A percentile compares a stretch with the other conserved stretches of the same genome.
Evolutionary conservation across 2,113 vertebrate genomes (phyloP).

Genomic region (Erinaceus europaeus): DNA sequence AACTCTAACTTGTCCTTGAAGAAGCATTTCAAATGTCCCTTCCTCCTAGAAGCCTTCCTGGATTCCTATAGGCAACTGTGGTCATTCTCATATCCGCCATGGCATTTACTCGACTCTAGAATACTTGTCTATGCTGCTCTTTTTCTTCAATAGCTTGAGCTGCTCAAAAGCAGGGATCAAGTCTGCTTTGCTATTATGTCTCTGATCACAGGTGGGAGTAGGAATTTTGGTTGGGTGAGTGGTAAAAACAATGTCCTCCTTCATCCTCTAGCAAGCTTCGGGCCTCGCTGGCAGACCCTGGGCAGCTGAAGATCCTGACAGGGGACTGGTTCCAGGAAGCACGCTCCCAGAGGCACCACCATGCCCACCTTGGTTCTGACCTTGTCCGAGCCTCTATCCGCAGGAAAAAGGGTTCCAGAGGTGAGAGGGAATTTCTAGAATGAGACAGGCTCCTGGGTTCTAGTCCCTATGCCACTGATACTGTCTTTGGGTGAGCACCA

Average conservation of each 20-base stretch:
- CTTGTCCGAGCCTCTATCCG: slow-evolving; percentile 92
- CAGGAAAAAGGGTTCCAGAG: slow-evolving; percentile 85
- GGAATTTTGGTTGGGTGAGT: background rate
- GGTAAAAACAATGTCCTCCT: background rate
- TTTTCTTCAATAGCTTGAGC: background rate
- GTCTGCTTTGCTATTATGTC: background rate
- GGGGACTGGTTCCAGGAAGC: slow-evolving; percentile 93
- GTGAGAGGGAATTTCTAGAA: slow-evolving; percentile 70
- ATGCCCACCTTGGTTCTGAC: slow-evolving; percentile 81
- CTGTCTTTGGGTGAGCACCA: background rate
- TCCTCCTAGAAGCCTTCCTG: background rate
- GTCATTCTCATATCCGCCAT: background rate
- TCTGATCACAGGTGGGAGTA: background rate
- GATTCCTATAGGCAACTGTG: background rate
- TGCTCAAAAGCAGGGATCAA: background rate
- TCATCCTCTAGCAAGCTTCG: slow-evolving; percentile 83
- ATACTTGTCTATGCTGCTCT: background rate
- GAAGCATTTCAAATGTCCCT: background rate
- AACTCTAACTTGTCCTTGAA: slow-evolving; percentile 29
- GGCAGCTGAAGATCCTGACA: slow-evolving; percentile 83
- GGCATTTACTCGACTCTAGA: background rate
- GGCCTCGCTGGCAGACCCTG: slow-evolving; percentile 82
- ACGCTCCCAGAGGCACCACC: slow-evolving; percentile 85
- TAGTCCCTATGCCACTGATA: background rate
- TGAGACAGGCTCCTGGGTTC: background rate